These are phyloP conservation scores for Laothoe populi DNA, from an alignment of 2,888 invertebrate genomes.

Conservation along the genomic window DNA sequence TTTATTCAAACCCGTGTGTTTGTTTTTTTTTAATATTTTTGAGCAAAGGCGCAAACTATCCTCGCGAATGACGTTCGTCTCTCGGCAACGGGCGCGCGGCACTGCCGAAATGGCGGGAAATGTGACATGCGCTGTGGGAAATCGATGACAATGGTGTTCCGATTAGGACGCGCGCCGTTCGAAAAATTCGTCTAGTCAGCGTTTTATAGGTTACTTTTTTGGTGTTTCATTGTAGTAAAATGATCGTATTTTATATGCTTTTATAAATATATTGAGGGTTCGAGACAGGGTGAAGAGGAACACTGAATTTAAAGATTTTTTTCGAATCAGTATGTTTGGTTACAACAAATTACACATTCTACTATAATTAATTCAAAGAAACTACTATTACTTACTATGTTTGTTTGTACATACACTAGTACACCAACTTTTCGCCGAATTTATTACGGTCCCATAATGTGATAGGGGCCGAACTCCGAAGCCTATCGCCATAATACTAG, in stretches of 20 bases:
- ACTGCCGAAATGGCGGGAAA: conserved; percentile 41
- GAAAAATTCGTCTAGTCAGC: conserved; percentile 40
- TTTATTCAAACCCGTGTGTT: conserved; percentile 10
- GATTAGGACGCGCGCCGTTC: conserved; percentile 31
- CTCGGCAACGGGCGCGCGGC: conserved; percentile 20
- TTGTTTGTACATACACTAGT: too few species aligned
- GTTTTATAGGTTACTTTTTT: conserved; percentile 32
- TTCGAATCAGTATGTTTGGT: not conserved
- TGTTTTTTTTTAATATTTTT: conserved; percentile 4
- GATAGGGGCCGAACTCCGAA: too few species aligned
- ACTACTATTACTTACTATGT: too few species aligned
- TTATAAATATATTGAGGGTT: conserved; percentile 16
- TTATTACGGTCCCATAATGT: too few species aligned
- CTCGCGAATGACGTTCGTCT: conserved; percentile 12
- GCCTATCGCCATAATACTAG: too few species aligned
- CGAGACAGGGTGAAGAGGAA: not conserved
- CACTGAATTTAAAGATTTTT: not conserved
- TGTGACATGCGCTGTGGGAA: conserved; percentile 78
- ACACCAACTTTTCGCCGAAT: too few species aligned
- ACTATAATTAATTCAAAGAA: too few species aligned
- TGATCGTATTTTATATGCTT: not conserved
- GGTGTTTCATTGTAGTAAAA: not conserved
- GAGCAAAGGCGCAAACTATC: not conserved
- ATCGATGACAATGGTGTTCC: conserved; percentile 64
- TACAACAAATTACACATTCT: too few species aligned